Base-by-base conservation (phyloP, 2,113 vertebrate species). In the Aegotheles bennettii region DNA sequence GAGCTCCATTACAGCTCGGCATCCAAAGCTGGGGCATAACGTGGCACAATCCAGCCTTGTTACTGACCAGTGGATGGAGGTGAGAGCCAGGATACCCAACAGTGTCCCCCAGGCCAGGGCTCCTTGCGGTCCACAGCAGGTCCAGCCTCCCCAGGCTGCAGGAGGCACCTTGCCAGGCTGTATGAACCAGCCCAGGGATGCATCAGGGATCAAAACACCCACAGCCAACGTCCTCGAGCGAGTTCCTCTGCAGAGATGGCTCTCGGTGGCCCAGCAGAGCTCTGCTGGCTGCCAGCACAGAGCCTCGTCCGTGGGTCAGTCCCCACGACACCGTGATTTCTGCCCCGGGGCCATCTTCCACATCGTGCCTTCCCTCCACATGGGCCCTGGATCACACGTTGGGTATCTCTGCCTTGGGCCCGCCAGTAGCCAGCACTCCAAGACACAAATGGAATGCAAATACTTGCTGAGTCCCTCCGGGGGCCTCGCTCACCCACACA, bases 401-500 rank as follows among this genome's bases (percentile, higher is more conserved):
- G 60, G 87, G n/a, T 45, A 38, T 77, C 91, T 82, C 73, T 61
- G 84, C 93, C 87, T 45, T 3, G n/a, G 92, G 57, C 42, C 9
- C 19, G 57, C 56, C 89, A 71, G 93, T 91, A 97, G 93, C 86
- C 90, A 87, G 93, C 89, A 56, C 84, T 89, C 7, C 1, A 69
- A 92, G 89, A 87, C 96, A 82, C 93, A 96, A 94, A 84, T 13
- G 89, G 91, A 95, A 95, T 95, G 93, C 96, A 92, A 95, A 96
- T 82, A 65, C 93, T 88, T 13, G 67, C 47, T 14, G 17, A 87
- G 78, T 94, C 82, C 95, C 94, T 90, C 87, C 70, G 12, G 92
- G 93, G 91, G 93, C 95, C 89, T 94, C 96, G 50, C 86, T 95
- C 92, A 95, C 93, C 94, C 92, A 94, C 93, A 82, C 85, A 96